Evolutionary conservation across 2,797 vertebrate species (phyloP).

Genomic region (Hypotaenidia okinawae): DNA sequence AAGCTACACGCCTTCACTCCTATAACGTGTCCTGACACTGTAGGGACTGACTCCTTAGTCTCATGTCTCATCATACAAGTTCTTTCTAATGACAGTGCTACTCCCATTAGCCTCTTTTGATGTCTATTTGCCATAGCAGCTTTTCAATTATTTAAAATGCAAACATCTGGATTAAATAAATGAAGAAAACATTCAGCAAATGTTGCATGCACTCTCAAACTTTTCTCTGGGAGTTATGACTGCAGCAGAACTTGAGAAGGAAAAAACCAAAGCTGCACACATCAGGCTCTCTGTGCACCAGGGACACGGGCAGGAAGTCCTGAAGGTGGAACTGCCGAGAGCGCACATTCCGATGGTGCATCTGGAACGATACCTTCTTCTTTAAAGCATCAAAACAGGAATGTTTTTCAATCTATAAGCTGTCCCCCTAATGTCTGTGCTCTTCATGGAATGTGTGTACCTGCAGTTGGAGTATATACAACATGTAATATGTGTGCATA

Average conservation of each 20-base stretch:
- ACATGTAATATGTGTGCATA: fast-evolving
- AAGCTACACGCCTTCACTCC: background rate
- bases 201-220: background rate
- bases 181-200: conserved; percentile 45
- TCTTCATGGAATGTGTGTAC: background rate
- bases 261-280: background rate
- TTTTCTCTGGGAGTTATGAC: background rate
- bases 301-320: background rate
- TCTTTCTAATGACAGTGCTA: conserved; percentile 25
- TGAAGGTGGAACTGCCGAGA: background rate
- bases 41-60: background rate
- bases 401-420: background rate
- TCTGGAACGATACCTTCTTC: background rate
- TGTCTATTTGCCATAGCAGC: conserved; percentile 60
- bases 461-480: background rate
- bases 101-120: conserved; percentile 66
- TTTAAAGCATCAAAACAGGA: background rate
- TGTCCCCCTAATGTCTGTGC: background rate
- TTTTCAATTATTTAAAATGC: conserved; percentile 69
- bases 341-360: background rate
- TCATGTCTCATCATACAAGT: background rate
- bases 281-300: background rate
- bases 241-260: background rate
- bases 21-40: conserved; percentile 28
- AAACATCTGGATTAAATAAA: conserved; percentile 72